Conservation (phyloP, 2,888 invertebrate species). For the Papilio gigon region DNA sequence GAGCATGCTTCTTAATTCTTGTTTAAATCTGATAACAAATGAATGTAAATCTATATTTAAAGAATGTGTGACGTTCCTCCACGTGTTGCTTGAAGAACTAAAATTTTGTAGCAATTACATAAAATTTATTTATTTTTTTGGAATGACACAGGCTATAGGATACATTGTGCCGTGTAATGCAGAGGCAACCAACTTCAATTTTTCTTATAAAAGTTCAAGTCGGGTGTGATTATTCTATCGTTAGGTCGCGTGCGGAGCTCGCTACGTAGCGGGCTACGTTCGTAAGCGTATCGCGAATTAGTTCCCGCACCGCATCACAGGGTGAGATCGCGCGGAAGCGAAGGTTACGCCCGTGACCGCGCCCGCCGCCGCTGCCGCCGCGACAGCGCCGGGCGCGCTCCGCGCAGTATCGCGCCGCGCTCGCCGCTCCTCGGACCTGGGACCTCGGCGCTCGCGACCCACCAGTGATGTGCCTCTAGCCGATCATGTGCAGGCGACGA, state of each 20-base stretch:
- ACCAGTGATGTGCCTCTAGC: slow-evolving; percentile 70
- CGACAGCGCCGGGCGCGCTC: slow-evolving; percentile 63
- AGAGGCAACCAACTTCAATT: background rate
- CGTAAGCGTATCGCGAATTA: slow-evolving; percentile 56
- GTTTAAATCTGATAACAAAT: background rate
- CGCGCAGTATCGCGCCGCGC: slow-evolving; percentile 73
- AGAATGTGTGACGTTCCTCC: background rate
- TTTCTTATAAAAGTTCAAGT: slow-evolving; percentile 7
- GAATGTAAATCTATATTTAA: background rate
- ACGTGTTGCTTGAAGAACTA: background rate
- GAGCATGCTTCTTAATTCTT: background rate
- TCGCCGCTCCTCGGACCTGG: slow-evolving; percentile 73
- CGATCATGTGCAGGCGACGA: slow-evolving; percentile 71
- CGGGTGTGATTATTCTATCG: background rate
- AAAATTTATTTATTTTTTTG: background rate
- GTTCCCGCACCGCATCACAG: slow-evolving; percentile 60
- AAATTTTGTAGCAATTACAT: background rate
- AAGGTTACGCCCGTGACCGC: slow-evolving; percentile 82
- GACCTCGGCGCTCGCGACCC: slow-evolving; percentile 52
- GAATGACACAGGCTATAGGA: background rate
- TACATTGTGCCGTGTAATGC: background rate
- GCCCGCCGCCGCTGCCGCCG: slow-evolving; percentile 67
- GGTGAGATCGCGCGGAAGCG: slow-evolving; percentile 74
- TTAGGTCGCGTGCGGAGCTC: slow-evolving; percentile 9
- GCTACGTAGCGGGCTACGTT: slow-evolving; percentile 45